These are phyloP conservation scores for Crioceris asparagi DNA, from an alignment of 2,888 invertebrate genomes.

Conservation along the genomic window DNA sequence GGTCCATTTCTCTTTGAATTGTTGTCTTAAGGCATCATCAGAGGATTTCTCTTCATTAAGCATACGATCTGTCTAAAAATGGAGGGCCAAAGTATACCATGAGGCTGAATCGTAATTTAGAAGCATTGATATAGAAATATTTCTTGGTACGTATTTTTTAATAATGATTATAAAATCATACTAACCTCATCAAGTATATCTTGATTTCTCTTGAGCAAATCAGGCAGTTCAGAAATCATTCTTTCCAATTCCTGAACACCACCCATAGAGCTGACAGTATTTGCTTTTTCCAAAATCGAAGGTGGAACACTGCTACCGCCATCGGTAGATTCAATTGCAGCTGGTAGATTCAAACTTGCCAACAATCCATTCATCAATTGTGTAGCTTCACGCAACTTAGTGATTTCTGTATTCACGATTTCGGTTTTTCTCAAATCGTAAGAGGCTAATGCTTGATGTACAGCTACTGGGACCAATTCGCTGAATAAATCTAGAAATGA, in stretches of 20 bases:
- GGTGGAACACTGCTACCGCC: slow-evolving; percentile 69
- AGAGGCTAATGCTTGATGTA: slow-evolving; percentile 82
- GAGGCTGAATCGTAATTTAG: too few relatives aligned
- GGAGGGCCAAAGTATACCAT: neutral
- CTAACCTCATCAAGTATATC: slow-evolving; percentile 87
- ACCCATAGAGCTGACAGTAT: slow-evolving; percentile 62
- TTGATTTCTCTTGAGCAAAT: slow-evolving; percentile 78
- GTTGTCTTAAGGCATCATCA: slow-evolving; percentile 74
- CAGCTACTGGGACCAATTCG: slow-evolving; percentile 35
- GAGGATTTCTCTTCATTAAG: slow-evolving; percentile 86
- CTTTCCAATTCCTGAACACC: slow-evolving; percentile 62
- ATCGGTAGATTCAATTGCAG: slow-evolving; percentile 80
- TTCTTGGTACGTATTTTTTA: neutral
- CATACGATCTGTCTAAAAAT: slow-evolving; percentile 57
- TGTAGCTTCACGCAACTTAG: slow-evolving; percentile 79
- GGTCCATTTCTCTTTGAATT: slow-evolving; percentile 90
- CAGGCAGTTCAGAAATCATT: slow-evolving; percentile 79
- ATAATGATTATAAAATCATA: slow-evolving; percentile 1
- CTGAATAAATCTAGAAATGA: slow-evolving; percentile 3
- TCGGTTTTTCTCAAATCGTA: slow-evolving; percentile 80
- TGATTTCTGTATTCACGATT: slow-evolving; percentile 75
- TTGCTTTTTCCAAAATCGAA: slow-evolving; percentile 78
- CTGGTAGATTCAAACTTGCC: slow-evolving; percentile 90
- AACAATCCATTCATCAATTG: slow-evolving; percentile 78
- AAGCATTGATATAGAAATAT: too few relatives aligned